Conservation (phyloP, 2,797 vertebrate species). For the Morelia viridis region DNA sequence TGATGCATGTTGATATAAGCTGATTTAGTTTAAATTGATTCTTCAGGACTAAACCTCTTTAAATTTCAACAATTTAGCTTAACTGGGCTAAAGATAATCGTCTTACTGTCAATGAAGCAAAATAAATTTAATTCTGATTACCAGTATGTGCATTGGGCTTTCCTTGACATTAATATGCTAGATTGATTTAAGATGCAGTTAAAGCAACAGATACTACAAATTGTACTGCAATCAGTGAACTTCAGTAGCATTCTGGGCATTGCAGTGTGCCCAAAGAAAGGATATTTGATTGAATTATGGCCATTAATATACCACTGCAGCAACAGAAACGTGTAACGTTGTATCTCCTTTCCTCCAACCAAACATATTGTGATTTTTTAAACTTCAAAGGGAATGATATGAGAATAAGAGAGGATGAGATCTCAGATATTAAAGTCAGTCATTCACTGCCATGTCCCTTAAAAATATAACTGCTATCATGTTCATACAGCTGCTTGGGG, state of each 20-base stretch:
- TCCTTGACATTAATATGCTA: constrained; percentile 10
- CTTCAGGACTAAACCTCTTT: constrained; percentile 2
- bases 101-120: constrained; percentile 1
- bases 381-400: neutral
- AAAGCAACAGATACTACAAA: neutral
- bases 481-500: neutral
- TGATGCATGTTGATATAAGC: constrained; percentile 13
- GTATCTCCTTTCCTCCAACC: neutral
- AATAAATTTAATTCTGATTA: neutral
- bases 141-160: neutral
- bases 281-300: neutral
- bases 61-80: constrained; percentile 18
- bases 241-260: neutral
- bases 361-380: neutral
- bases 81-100: constrained; percentile 2
- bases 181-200: neutral
- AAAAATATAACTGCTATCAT: neutral
- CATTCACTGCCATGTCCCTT: neutral
- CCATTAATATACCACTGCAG: neutral
- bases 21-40: constrained; percentile 15
- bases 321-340: neutral
- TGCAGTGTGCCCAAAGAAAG: neutral
- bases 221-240: neutral
- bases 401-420: neutral
- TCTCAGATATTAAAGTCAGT: neutral